Percentiles rank a stretch among this genome's conserved stretches.
Conservation (phyloP, 2,797 vertebrate genomes). For the Xerus rutilus region DNA sequence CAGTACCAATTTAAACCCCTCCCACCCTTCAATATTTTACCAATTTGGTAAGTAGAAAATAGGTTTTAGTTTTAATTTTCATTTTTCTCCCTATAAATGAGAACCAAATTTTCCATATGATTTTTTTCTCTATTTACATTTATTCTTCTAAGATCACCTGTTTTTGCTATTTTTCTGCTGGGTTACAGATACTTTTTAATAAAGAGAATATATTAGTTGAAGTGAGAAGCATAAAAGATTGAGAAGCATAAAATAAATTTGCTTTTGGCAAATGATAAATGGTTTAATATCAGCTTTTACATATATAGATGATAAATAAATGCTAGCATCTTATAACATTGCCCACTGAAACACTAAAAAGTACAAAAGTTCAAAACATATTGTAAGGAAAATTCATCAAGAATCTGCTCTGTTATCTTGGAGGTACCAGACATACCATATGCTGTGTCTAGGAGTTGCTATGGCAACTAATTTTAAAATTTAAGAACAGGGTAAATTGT, state of each 20-base stretch:
- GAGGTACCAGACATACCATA: constrained; percentile 92
- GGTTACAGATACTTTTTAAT: constrained; percentile 18
- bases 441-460: constrained; percentile 91
- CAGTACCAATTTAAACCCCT: constrained; percentile 48
- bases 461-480: constrained; percentile 91
- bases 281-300: constrained; percentile 86
- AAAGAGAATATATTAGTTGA: constrained; percentile 64
- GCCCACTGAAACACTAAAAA: constrained; percentile 88
- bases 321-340: constrained; percentile 86
- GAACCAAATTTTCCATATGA: constrained; percentile 34
- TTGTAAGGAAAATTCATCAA: constrained; percentile 91
- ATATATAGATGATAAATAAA: constrained; percentile 86
- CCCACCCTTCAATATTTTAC: neutral
- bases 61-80: constrained; percentile 52
- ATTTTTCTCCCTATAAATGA: neutral
- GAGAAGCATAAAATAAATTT: constrained; percentile 17
- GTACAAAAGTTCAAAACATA: constrained; percentile 91
- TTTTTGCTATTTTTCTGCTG: constrained; percentile 54
- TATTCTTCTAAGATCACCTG: constrained; percentile 58
- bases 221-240: constrained; percentile 69
- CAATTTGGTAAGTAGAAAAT: constrained; percentile 43
- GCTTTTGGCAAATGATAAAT: constrained; percentile 77
- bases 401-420: constrained; percentile 90
- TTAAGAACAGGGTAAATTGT: constrained; percentile 89
- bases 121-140: constrained; percentile 58